phyloP scores from a whole-genome alignment of 2,113 vertebrate genomes.

The Crotalus viridis region DNA sequence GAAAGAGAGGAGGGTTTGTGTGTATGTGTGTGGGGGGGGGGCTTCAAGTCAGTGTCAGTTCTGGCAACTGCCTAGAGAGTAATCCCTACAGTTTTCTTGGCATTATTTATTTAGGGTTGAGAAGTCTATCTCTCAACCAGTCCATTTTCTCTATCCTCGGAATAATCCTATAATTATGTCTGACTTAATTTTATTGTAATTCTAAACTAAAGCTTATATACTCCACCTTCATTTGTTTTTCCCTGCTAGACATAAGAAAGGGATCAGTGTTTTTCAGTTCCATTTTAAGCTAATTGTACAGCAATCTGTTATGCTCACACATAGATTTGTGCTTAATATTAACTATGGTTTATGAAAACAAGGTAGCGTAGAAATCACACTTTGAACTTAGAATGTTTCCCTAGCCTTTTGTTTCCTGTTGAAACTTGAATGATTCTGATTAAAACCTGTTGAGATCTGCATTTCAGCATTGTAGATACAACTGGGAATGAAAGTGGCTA shows the following conservation, averaged over 20 bases:
- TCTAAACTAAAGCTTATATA: background rate
- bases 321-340: background rate
- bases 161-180: background rate
- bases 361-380: background rate
- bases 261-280: background rate
- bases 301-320: background rate
- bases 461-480: background rate
- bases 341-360: background rate
- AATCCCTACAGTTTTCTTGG: background rate
- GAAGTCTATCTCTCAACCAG: background rate
- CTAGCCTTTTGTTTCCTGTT: background rate
- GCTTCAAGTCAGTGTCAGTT: background rate
- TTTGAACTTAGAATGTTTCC: background rate
- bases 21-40: background rate
- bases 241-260: background rate
- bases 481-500: background rate
- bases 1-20: background rate
- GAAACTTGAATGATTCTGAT: background rate
- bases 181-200: background rate
- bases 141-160: background rate
- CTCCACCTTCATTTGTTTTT: background rate
- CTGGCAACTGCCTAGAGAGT: background rate
- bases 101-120: background rate
- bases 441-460: background rate
- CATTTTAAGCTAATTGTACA: background rate